Conservation (phyloP, 2,113 vertebrate species). For the Archocentrus centrarchus region DNA sequence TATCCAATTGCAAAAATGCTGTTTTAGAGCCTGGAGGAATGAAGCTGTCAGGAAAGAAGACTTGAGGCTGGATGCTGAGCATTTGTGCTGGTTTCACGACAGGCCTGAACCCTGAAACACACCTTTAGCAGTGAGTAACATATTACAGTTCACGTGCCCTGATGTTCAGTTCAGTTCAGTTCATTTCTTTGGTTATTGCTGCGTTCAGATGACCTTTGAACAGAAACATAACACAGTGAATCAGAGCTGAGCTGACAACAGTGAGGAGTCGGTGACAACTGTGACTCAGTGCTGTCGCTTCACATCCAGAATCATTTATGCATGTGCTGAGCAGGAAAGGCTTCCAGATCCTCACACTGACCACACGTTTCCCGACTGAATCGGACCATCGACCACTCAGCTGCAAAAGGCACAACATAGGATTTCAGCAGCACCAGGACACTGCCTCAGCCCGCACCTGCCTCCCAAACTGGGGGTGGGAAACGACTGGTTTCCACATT, state of each 20-base stretch:
- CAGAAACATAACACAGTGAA: background rate
- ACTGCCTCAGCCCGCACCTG: background rate
- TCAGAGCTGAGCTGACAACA: background rate
- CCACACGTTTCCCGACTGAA: no score
- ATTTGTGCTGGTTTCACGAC: background rate
- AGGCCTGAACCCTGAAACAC: background rate
- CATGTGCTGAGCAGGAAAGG: background rate
- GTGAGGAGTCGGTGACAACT: background rate
- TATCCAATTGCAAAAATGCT: background rate
- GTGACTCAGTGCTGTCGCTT: background rate
- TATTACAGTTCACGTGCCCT: background rate
- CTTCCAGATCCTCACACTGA: background rate
- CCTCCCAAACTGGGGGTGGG: background rate
- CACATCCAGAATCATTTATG: background rate
- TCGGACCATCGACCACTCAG: background rate
- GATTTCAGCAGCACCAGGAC: background rate
- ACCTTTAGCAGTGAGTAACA: background rate
- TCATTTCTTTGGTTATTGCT: background rate
- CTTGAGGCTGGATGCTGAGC: background rate
- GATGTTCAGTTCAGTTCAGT: background rate
- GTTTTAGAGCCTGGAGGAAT: background rate
- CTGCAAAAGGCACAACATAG: background rate
- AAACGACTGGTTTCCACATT: background rate
- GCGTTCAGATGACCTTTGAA: background rate
- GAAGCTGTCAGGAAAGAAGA: background rate